Conservation (phyloP, 2,888 invertebrate species). For the Ypsolopha scabrella region DNA sequence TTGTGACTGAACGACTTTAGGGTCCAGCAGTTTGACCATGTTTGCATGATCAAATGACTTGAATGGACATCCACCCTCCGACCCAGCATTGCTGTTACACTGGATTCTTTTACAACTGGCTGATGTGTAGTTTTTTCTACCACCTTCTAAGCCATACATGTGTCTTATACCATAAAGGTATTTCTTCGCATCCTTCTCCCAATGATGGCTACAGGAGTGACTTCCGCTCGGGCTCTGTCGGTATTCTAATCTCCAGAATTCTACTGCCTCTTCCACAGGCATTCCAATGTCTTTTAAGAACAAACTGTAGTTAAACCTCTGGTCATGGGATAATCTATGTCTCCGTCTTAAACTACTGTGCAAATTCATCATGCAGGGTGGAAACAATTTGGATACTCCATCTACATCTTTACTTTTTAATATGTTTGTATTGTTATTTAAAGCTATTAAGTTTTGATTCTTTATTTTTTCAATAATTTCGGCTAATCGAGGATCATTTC, state of each 20-base stretch:
- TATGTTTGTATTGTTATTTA: conserved; percentile 16
- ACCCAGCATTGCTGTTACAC: conserved; percentile 51
- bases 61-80: conserved; percentile 76
- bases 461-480: conserved; percentile 35
- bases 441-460: conserved; percentile 17
- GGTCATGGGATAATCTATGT: conserved; percentile 75
- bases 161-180: conserved; percentile 78
- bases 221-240: conserved; percentile 49
- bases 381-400: conserved; percentile 51
- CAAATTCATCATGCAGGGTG: conserved; percentile 76
- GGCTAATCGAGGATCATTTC: conserved; percentile 41
- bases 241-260: conserved; percentile 76
- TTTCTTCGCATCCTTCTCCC: conserved; percentile 73
- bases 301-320: conserved; percentile 74
- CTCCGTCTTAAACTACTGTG: conserved; percentile 60
- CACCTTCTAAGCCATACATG: conserved; percentile 79
- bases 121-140: conserved; percentile 71
- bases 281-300: conserved; percentile 80
- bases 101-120: conserved; percentile 72
- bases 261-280: conserved; percentile 72
- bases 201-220: conserved; percentile 71
- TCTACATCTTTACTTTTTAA: conserved; percentile 51
- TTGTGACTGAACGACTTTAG: conserved; percentile 15
- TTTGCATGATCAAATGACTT: conserved; percentile 62
- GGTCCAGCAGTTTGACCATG: conserved; percentile 39